Base-by-base conservation (phyloP, 1,140 invertebrate species). In the Pogonus chalceus region DNA sequence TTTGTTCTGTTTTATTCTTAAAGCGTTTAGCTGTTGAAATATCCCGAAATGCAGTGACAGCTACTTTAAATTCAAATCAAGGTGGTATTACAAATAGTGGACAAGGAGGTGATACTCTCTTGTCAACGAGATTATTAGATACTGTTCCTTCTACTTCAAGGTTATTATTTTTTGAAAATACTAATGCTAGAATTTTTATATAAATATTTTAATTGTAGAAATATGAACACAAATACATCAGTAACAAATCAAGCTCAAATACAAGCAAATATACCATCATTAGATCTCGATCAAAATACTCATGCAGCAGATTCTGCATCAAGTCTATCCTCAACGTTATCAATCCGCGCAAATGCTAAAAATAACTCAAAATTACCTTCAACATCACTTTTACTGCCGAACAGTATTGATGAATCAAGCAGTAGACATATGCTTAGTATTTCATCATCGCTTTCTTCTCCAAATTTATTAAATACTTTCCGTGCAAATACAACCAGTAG, bases 11-110 rank as follows among this genome's bases (percentile, higher is more conserved):
- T 56, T 57, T 57, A 54, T 62, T 62, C 47, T 71, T 71, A 23
- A 67, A 86, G 82, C 76, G 84, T 60, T 66, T 88, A 50, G 77
- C 80, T 2, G 74, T 86, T 52, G 85, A 88, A 70, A 81, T 87
- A 64, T 82, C 84, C 0, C 75, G 83, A 37, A 84, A 83, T 69
- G 78, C 80, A 1, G 68, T 78, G 14, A 67, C 75, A 23, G 75
- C 75, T 52, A 75, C 72, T 2, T 70, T 74, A 55, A 72, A 55
- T 56, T 20, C 62, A 66, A 10, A 68, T 53, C 2, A 63, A 64
- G 56, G 50, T 53, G 26, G 35, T 51, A 3, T 12, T 4, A 18
- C 9, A 12, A 43, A 12, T 3, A 31, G 26, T 31, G 26, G 7
- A 31, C 37, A 43, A 18, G 18, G 61, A 62, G n/a, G 53, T 59